Base-by-base conservation (phyloP, 2,888 invertebrate species). In the Eledone cirrhosa region DNA sequence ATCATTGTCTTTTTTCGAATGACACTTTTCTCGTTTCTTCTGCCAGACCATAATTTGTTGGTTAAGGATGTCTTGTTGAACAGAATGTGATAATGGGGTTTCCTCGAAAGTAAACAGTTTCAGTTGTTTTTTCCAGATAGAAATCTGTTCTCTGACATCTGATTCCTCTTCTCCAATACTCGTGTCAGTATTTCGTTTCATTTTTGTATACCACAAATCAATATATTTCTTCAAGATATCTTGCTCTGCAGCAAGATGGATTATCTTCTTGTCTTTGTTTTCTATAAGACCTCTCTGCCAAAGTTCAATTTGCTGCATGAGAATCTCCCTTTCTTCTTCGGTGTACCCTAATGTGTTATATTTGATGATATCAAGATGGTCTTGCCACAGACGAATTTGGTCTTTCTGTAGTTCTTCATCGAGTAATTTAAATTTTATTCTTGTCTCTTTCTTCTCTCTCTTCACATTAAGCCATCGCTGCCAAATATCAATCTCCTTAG, bases 361-460 rank as follows among this genome's bases (percentile, higher is more conserved):
- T 8, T 72, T 72, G 19, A 72, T 72, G 13, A 41, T 41, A 2
- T 33, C 24, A 31, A 72, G 72, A 24, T 72, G 72, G 41, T 41
- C 72, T 41, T 72, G 72, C 72, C 72, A 72, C 19, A 72, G 72
- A n/a, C 72, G 72, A 19, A 72, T 72, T 22, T 72, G 72, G n/a
- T 72, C 72, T 22, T 72, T 72, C 72, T 72, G 72, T 13, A 72
- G 72, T 41, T 72, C 72, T 72, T 72, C 72, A 41, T 72, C 31
- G 2, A 72, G 72, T n/a, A 33, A 33, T 41, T 72, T 72, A 8
- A 72, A 72, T n/a, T 72, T 72, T 14, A 72, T 72, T 3, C 72
- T 22, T 11, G 19, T 16, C 3, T 72, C 41, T 72, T 72, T 72
- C n/a, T 72, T 72, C 31, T 72, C 72, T n/a, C 41, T 72, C 29